Evolutionary conservation across 1,140 invertebrate genomes (phyloP), one percentile per base, ranked within the genome.

Genomic region (Scaptomyza pallida): DNA sequence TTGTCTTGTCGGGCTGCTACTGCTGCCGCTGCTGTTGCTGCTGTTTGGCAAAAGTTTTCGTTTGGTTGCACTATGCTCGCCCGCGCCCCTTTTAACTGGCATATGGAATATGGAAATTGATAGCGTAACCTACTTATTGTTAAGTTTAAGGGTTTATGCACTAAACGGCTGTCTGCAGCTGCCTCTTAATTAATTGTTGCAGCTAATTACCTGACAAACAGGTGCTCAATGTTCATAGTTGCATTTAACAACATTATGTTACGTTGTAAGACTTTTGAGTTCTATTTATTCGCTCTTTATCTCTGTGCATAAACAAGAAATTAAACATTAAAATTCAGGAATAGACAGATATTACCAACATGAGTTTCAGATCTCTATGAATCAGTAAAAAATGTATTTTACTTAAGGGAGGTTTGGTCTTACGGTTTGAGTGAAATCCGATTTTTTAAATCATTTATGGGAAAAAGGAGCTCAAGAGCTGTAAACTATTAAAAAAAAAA

Each of bases 91-190:
- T 55, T 21, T 35, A 47, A 45, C 16, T 30, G 54, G 62, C 61
- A 71, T 71, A 57, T 83, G 63, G 67, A 77, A 85, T 73, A 85
- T 83, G 80, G 62, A 76, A 85, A 85, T 79, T 70, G 76, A 83
- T 75, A 51, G 68, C 16, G 40, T 71, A 61, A 62, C 68, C 62
- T 23, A 61, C 59, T 63, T 52, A 55, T 47, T 30, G 51, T 57
- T 56, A 56, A 76, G 62, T 54, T 62, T 62, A 59, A 43, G 44
- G 35, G 45, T 54, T 57, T 64, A 71, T 50, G 33, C 60, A 54
- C 60, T 59, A 75, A 79, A 59, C 67, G 72, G 56, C 76, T 75
- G 72, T 79, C 78, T 54, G 44, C 45, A 41, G 45, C 52, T 64
- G 45, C 45, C 56, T 43, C 56, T 16, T 57, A 65, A 65, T 59